Evolutionary conservation across 2,113 vertebrate genomes (phyloP), one percentile per base, ranked within the genome.

Genomic region (Misgurnus mizolepis): DNA sequence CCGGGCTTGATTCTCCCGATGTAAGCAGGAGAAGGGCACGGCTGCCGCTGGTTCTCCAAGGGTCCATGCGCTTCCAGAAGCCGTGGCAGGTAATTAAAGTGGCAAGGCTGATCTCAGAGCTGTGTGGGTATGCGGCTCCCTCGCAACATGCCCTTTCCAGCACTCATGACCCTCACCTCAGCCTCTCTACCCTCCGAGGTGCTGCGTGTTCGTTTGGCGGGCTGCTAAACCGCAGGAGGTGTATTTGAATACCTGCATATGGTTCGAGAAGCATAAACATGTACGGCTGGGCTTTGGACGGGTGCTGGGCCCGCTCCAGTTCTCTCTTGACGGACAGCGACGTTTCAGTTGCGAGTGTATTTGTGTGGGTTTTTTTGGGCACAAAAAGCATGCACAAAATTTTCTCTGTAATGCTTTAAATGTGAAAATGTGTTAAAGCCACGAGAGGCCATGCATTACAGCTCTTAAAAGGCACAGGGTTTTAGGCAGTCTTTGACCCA

Each of bases 1-100:
- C 69, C 18, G 68, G 45, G 71, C 50, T 68, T 61, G 50, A 10
- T 81, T 83, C 79, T 89, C 90, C 90, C 87, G 90, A 92, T 90
- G 91, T 75, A 81, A 88, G 87, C 86, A 65, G 78, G 56, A 49
- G 83, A 79, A 62, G 86, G 74, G 88, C 18, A 82, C 45, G 56
- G 80, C 89, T 85, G 62, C 39, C 65, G 61, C 45, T 12, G 22
- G 17, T 78, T 43, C 60, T 78, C 60, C 58, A 49, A 18, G 40
- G 67, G 49, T 71, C 75, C 56, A 34, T 41, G 66, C 27, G 45
- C 14, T 72, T 41, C 53, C 75, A 53, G 67, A 43, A 80, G 50
- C n/a, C 22, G 11, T 79, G 56, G 39, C 55, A 12, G 56, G 73
- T 81, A 79, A 84, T 84, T 81, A 81, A 69, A 73, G 55, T 27